A percentile compares a stretch with the other conserved stretches of the same genome.
These are phyloP conservation scores for Fistularia tabacaria DNA, from an alignment of 2,797 vertebrate genomes.

Conservation along the genomic window DNA sequence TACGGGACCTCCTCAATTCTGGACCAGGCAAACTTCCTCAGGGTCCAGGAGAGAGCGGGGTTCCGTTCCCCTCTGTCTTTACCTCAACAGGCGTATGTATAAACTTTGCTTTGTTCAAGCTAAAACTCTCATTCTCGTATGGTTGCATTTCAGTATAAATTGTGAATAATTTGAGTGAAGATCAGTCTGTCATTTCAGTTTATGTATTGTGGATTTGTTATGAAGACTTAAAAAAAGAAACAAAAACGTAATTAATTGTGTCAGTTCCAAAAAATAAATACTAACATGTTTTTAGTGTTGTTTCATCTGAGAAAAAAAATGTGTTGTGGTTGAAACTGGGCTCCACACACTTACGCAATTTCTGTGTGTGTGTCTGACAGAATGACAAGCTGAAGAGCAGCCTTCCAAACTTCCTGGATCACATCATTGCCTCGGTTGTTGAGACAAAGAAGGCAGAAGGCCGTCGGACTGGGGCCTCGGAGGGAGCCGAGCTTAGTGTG, in stretches of 20 bases:
- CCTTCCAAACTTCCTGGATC: conserved; percentile 96
- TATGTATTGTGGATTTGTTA: too few species aligned
- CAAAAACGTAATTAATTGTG: too few species aligned
- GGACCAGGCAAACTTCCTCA: conserved; percentile 94
- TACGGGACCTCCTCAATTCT: conserved; percentile 95
- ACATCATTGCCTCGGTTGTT: conserved; percentile 98
- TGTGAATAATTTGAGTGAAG: too few species aligned
- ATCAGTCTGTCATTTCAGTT: too few species aligned
- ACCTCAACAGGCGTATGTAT: conserved; percentile 83
- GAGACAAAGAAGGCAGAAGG: conserved; percentile 97
- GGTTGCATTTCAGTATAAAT: too few species aligned
- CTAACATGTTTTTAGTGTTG: too few species aligned
- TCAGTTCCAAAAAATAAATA: not conserved
- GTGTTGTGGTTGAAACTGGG: not conserved
- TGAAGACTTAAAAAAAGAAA: too few species aligned
- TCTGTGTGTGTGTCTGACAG: conserved; percentile 58
- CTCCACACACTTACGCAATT: not conserved
- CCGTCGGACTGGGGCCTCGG: conserved; percentile 76
- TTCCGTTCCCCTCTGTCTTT: conserved; percentile 96
- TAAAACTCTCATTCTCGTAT: too few species aligned
- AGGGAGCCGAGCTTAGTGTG: conserved; percentile 81
- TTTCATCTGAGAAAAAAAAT: too few species aligned
- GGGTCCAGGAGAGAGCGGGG: conserved; percentile 83
- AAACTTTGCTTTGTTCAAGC: not conserved
- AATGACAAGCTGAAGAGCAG: conserved; percentile 90